phyloP scores from a whole-genome alignment of 2,888 invertebrate species.

The Caenorhabditis wallacei region DNA sequence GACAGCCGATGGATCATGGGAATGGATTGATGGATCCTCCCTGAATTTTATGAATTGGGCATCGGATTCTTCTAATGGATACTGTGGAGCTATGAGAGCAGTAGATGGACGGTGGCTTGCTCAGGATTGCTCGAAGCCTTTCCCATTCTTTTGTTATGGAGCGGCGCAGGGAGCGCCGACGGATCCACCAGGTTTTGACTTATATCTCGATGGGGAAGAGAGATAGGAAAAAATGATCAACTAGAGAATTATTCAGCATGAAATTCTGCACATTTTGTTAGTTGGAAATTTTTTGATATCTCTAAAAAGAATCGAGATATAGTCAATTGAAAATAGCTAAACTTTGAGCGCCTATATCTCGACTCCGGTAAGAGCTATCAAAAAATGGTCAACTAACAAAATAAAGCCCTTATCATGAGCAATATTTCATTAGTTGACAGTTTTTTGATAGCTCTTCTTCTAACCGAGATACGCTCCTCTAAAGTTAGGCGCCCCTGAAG shows the following conservation, averaged over 20 bases:
- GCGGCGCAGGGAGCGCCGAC: conserved; percentile 56
- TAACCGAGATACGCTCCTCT: too few relatives aligned
- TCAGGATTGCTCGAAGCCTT: conserved; percentile 23
- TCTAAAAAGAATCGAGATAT: too few relatives aligned
- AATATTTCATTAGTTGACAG: too few relatives aligned
- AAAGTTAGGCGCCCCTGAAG: too few relatives aligned
- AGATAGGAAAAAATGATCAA: background rate
- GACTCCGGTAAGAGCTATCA: too few relatives aligned
- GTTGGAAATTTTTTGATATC: too few relatives aligned
- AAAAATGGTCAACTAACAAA: too few relatives aligned
- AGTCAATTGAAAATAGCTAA: too few relatives aligned
- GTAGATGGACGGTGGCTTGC: conserved; percentile 42
- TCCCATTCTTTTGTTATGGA: conserved; percentile 55
- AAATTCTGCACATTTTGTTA: too few relatives aligned
- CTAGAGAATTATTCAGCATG: background rate
- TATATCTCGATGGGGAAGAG: background rate
- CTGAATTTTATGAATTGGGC: conserved; percentile 50
- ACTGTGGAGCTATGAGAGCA: conserved; percentile 42
- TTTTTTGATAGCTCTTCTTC: too few relatives aligned
- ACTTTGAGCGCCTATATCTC: too few relatives aligned
- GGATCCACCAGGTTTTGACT: conserved; percentile 35
- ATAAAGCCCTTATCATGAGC: too few relatives aligned
- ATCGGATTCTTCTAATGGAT: conserved; percentile 5
- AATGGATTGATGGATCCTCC: conserved; percentile 59
- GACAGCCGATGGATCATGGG: conserved; percentile 48